Evolutionary conservation across 1,140 invertebrate genomes (phyloP), one percentile per base, ranked within the genome.

Genomic region (Diachasmimorpha longicaudata): DNA sequence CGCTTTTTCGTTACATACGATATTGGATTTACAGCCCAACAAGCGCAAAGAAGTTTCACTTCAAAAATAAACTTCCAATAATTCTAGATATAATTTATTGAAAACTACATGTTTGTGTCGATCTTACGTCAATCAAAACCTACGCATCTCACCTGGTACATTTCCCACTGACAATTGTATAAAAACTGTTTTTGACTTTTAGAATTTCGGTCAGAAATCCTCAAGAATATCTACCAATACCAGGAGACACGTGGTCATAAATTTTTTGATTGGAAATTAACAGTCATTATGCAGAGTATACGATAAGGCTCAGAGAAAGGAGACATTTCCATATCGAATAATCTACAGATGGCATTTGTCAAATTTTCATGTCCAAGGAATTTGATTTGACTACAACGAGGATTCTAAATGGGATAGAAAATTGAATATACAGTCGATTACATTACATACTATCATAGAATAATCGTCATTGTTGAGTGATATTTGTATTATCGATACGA

Each of bases 401-500:
- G n/a, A 52, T 52, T 52, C 14, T n/a, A n/a, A 52, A 52, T 16
- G 48, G 13, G 16, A 6, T 16, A 52, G 16, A n/a, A 52, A 10
- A 9, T 52, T 52, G 70, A 79, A 77, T 69, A 79, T 14, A 71
- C 68, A 58, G 25, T 72, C 73, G 16, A 23, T 55, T 37, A 25
- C 52, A 16, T 55, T 37, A 19, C 63, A 36, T 39, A 52, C 42
- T 44, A 48, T 48, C 63, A 74, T 68, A 68, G 70, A 46, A 78
- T 77, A 52, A 69, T 74, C 66, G 31, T 66, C 72, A 70, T 77
- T 52, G 69, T 74, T 55, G 55, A 77, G 67, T 75, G 36, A 71
- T 75, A 75, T 63, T 31, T 67, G 70, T 58, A 69, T 79, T 81
- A 80, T 81, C 81, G n/a, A 81, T 81, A 81, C 79, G 80, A 63